Evolutionary conservation across 2,888 invertebrate genomes (phyloP).

Genomic region (Lithosia quadra): DNA sequence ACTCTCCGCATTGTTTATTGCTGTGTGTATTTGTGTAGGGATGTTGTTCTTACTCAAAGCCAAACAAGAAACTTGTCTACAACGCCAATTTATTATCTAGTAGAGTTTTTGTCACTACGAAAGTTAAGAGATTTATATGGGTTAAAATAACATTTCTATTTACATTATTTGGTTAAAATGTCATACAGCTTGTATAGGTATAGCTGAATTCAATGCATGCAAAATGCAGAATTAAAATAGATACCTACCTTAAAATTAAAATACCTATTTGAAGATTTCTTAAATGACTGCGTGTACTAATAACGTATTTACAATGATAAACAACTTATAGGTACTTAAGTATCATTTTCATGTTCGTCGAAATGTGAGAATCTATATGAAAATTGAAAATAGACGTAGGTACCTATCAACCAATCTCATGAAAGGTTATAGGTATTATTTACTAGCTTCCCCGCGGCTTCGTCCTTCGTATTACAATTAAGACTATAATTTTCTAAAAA

Average conservation of each 20-base stretch:
- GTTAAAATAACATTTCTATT: slow-evolving; percentile 33
- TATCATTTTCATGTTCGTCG: background rate
- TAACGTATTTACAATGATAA: background rate
- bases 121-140: slow-evolving; percentile 45
- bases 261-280: background rate
- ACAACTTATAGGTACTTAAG: too few species aligned
- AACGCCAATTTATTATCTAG: slow-evolving; percentile 47
- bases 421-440: too few species aligned
- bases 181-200: background rate
- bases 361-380: background rate
- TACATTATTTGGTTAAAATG: background rate
- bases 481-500: too few species aligned
- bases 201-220: background rate
- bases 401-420: too few species aligned
- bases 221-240: too few species aligned
- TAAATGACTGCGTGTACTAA: background rate
- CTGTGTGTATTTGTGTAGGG: slow-evolving; percentile 33
- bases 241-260: too few species aligned
- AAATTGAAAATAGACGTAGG: too few species aligned
- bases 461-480: too few species aligned
- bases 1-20: slow-evolving; percentile 32
- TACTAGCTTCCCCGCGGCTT: too few species aligned
- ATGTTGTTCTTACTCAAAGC: slow-evolving; percentile 24
- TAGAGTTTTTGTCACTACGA: slow-evolving; percentile 45
- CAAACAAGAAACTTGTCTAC: slow-evolving; percentile 43